These are phyloP conservation scores for Fundulus diaphanus DNA, from an alignment of 2,797 vertebrate genomes.

Conservation along the genomic window DNA sequence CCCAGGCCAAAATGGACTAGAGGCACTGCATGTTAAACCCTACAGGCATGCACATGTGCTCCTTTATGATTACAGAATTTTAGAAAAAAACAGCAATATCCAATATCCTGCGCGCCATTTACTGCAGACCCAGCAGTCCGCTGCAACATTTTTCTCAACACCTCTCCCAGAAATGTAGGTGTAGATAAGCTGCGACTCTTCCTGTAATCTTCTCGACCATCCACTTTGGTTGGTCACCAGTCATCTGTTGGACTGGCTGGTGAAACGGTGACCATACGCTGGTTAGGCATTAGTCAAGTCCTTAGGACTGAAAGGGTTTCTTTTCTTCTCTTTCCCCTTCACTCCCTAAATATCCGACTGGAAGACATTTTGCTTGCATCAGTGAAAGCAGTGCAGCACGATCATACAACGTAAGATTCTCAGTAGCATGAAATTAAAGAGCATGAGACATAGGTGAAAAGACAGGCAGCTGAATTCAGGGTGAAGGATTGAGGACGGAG, in stretches of 20 bases:
- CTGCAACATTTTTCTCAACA: not conserved
- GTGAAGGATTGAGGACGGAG: slow-evolving; percentile 35
- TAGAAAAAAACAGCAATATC: not conserved
- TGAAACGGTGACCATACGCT: slow-evolving; percentile 11
- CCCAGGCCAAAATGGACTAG: slow-evolving; percentile 33
- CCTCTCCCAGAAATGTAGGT: slow-evolving; percentile 8
- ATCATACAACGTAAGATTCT: slow-evolving; percentile 40
- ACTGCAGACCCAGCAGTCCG: not conserved
- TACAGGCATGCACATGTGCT: not conserved
- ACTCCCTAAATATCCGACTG: slow-evolving; percentile 47
- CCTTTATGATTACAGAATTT: not conserved
- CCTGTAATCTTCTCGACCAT: slow-evolving; percentile 23
- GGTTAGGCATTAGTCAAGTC: slow-evolving; percentile 18
- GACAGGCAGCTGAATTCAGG: slow-evolving; percentile 39
- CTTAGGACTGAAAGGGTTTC: slow-evolving; percentile 1
- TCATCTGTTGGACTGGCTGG: slow-evolving; percentile 9
- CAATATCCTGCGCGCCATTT: no score
- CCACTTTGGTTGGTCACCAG: slow-evolving; percentile 7
- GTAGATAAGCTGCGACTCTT: slow-evolving; percentile 3
- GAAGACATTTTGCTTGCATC: slow-evolving; percentile 31
- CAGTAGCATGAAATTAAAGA: slow-evolving; percentile 42
- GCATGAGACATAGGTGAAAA: slow-evolving; percentile 17
- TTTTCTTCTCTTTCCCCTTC: not conserved
- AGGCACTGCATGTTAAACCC: slow-evolving; percentile 7
- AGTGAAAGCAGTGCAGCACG: slow-evolving; percentile 37